These are phyloP conservation scores for Pelecanus crispus DNA, from an alignment of 2,113 vertebrate species.

Conservation along the genomic window DNA sequence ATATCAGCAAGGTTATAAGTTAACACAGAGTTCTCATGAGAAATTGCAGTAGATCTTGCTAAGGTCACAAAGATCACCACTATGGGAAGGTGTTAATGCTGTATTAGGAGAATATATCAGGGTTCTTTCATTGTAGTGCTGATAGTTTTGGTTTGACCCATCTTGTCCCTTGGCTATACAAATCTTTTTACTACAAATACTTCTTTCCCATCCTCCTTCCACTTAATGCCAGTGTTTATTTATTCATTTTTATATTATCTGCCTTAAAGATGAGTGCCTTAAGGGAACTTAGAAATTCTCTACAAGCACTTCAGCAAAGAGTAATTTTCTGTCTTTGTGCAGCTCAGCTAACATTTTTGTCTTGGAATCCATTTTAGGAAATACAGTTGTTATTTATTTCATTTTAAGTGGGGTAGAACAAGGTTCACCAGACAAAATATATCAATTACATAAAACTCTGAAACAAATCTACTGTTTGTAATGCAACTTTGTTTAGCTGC, in stretches of 20 bases:
- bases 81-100: background rate
- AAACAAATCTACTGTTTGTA: background rate
- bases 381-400: background rate
- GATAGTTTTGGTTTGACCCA: background rate
- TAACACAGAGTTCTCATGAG: background rate
- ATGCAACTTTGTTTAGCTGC: background rate
- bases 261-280: background rate
- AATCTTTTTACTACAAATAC: background rate
- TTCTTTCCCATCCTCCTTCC: background rate
- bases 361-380: background rate
- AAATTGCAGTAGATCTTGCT: background rate
- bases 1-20: background rate
- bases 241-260: background rate
- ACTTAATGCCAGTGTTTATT: background rate
- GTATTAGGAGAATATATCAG: background rate
- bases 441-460: background rate
- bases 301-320: background rate
- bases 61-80: background rate
- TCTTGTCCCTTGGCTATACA: background rate
- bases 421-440: background rate
- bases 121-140: background rate
- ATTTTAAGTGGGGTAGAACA: background rate
- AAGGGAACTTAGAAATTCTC: background rate
- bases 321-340: background rate
- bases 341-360: background rate